Percentiles rank a stretch among this genome's conserved stretches.
These are phyloP conservation scores for Ochropacha duplaris DNA, from an alignment of 2,888 invertebrate genomes.

Conservation along the genomic window DNA sequence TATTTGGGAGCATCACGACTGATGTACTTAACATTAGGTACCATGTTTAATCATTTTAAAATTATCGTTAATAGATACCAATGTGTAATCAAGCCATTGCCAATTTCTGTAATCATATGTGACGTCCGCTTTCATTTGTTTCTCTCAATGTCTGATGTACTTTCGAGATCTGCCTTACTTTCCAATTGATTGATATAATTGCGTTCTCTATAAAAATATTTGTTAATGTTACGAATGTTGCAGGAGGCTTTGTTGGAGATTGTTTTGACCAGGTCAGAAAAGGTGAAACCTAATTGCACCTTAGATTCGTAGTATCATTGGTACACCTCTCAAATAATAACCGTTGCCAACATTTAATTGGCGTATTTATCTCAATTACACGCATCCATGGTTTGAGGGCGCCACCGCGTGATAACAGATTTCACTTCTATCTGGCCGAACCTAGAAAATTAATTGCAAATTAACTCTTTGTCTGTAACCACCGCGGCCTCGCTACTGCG, in stretches of 20 bases:
- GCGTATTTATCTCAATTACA: slow-evolving; percentile 74
- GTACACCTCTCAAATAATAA: slow-evolving; percentile 51
- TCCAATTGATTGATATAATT: background rate
- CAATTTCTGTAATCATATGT: background rate
- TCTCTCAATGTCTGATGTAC: background rate
- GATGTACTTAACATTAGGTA: background rate
- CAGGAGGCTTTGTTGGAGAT: background rate
- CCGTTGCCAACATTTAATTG: slow-evolving; percentile 69
- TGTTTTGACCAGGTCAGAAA: background rate
- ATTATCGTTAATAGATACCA: background rate
- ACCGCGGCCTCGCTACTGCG: slow-evolving; percentile 29
- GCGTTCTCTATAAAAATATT: background rate
- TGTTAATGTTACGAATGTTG: background rate
- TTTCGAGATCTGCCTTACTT: background rate
- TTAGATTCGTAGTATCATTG: background rate
- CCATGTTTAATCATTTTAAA: background rate
- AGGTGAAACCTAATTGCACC: background rate
- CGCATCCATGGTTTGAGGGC: slow-evolving; percentile 77
- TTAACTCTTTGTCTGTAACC: slow-evolving; percentile 53
- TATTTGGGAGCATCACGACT: background rate
- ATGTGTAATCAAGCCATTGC: too few relatives aligned
- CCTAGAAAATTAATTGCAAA: slow-evolving; percentile 65
- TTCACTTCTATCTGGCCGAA: slow-evolving; percentile 77
- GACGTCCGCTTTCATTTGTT: background rate
- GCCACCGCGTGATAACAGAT: slow-evolving; percentile 58